phyloP scores from a whole-genome alignment of 2,888 invertebrate genomes.

The Drosophila austrosaltans region DNA sequence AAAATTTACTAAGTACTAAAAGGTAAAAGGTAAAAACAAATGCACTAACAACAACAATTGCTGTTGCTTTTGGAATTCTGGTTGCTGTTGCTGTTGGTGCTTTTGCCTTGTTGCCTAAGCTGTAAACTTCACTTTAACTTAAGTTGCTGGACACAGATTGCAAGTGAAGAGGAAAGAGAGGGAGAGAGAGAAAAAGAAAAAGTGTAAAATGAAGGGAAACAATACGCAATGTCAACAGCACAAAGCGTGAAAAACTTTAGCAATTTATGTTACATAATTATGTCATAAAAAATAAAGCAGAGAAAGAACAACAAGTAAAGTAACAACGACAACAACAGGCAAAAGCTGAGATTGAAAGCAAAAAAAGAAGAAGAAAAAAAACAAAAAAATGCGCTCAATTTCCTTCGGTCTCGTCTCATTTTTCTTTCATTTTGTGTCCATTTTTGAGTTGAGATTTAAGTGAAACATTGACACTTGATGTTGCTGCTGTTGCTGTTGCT shows the following conservation, averaged over 20 bases:
- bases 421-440: conserved; percentile 38
- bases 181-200: conserved; percentile 43
- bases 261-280: conserved; percentile 81
- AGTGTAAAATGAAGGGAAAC: conserved; percentile 43
- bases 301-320: background rate
- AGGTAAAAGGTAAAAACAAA: conserved; percentile 36
- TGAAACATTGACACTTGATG: conserved; percentile 65
- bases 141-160: conserved; percentile 74
- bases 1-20: conserved; percentile 48
- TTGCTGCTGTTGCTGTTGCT: conserved; percentile 7
- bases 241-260: conserved; percentile 73
- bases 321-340: conserved; percentile 41
- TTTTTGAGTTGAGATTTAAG: conserved; percentile 53
- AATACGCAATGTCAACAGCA: conserved; percentile 58
- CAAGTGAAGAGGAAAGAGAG: conserved; percentile 13
- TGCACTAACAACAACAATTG: conserved; percentile 40
- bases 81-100: conserved; percentile 22
- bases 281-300: conserved; percentile 57
- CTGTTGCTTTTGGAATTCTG: conserved; percentile 1
- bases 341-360: conserved; percentile 35
- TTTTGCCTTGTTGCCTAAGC: conserved; percentile 54
- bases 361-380: conserved; percentile 22
- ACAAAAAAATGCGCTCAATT: conserved; percentile 46
- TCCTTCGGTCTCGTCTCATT: conserved; percentile 45
- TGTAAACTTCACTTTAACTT: conserved; percentile 73